Percentiles rank a stretch among this genome's conserved stretches.
Evolutionary conservation across 2,113 vertebrate genomes (phyloP).

Genomic region (Centrocercus urophasianus): DNA sequence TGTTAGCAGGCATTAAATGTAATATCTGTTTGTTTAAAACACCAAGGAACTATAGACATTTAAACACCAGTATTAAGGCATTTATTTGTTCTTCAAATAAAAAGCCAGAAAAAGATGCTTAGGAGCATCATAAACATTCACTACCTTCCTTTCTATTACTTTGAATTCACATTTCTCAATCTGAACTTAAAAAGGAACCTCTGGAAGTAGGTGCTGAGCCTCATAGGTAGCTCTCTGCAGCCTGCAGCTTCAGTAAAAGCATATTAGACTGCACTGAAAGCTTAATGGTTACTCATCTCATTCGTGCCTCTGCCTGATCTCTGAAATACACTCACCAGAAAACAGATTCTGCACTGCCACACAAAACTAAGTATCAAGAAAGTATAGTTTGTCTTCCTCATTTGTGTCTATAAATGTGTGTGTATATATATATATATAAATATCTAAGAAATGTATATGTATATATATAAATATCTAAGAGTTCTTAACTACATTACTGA

Average conservation of each 20-base stretch:
- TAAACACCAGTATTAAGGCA: not conserved
- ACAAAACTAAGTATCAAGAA: not conserved
- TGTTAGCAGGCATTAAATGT: not conserved
- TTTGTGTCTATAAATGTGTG: not conserved
- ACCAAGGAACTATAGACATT: not conserved
- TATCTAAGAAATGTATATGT: not conserved
- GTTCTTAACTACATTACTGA: not conserved
- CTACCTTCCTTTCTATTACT: not conserved
- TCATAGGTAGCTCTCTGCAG: not conserved
- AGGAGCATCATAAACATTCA: not conserved
- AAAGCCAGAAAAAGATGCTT: not conserved
- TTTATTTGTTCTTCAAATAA: not conserved
- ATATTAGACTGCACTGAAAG: not conserved
- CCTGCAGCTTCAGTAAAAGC: not conserved
- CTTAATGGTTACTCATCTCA: not conserved
- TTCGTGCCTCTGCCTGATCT: not conserved
- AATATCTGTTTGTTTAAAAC: not conserved
- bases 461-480: not conserved
- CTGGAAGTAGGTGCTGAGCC: not conserved
- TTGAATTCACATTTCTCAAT: not conserved
- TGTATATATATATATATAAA: not conserved
- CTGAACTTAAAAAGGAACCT: not conserved
- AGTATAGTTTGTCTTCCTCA: not conserved
- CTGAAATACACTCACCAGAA: not conserved
- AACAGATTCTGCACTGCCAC: not conserved